phyloP scores from a whole-genome alignment of 53 echinoderm and acorn worm species.

The Astropecten irregularis region DNA sequence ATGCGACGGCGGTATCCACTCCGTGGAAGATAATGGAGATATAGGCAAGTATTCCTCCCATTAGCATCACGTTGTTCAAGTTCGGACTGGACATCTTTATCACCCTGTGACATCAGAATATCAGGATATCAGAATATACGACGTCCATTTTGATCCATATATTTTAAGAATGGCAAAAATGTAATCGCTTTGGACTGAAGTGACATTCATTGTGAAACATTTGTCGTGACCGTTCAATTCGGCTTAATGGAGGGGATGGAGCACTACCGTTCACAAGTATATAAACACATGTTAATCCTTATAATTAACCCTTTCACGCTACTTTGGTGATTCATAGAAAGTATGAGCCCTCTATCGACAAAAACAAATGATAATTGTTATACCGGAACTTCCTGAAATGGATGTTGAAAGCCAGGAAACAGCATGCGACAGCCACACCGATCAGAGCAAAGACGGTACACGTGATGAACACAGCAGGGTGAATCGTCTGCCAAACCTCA shows the following conservation, averaged over 20 bases:
- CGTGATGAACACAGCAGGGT: constrained; percentile 63
- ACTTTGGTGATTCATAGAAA: too few species aligned
- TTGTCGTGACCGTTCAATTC: too few species aligned
- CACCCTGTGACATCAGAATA: constrained; percentile 55
- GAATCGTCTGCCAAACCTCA: constrained; percentile 54
- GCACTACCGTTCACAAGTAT: too few species aligned
- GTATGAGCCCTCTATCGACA: too few species aligned
- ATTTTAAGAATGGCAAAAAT: too few species aligned
- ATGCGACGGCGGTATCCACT: constrained; percentile 56
- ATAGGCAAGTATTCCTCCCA: constrained; percentile 83
- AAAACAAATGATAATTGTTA: too few species aligned
- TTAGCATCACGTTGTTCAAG: constrained; percentile 84
- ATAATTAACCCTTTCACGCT: too few species aligned
- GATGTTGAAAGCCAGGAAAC: constrained; percentile 89
- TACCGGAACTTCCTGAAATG: constrained; percentile 75
- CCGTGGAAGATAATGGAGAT: constrained; percentile 81
- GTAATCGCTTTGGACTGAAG: too few species aligned
- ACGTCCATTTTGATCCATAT: not conserved
- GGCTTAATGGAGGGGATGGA: too few species aligned
- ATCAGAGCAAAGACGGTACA: constrained; percentile 56
- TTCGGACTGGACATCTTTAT: constrained; percentile 96
- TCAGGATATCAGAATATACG: too few species aligned
- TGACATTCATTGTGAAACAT: too few species aligned
- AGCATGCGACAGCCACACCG: constrained; percentile 74
- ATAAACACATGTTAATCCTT: too few species aligned